These are phyloP conservation scores for Pyrrhia umbra DNA, from an alignment of 2,888 invertebrate species.

Conservation along the genomic window DNA sequence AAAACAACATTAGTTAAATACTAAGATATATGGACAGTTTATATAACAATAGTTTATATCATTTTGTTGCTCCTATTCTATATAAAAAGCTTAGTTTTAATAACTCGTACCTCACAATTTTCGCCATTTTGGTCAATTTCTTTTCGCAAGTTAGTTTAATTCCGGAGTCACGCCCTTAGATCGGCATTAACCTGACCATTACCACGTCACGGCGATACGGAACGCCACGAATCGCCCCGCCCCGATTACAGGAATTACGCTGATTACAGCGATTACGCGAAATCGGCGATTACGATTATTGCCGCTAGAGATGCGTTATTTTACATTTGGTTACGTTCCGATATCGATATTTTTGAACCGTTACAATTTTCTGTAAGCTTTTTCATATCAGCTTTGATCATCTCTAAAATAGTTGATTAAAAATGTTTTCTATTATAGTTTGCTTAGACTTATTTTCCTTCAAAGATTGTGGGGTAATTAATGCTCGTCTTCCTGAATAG, in stretches of 20 bases:
- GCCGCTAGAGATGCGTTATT: conserved; percentile 40
- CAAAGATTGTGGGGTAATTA: neutral
- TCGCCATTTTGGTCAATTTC: conserved; percentile 3
- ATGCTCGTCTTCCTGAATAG: neutral
- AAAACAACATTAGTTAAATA: too few relatives aligned
- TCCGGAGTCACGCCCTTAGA: conserved; percentile 18
- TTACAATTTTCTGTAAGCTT: neutral
- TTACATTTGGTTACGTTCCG: too few relatives aligned
- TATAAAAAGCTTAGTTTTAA: neutral
- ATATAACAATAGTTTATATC: too few relatives aligned
- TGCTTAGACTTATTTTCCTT: too few relatives aligned
- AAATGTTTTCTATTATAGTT: too few relatives aligned
- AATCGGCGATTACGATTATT: conserved; percentile 58
- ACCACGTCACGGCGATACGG: conserved; percentile 64
- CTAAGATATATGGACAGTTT: too few relatives aligned
- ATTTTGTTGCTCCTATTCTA: neutral
- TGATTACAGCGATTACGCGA: conserved; percentile 64
- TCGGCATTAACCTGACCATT: conserved; percentile 59
- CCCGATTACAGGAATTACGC: conserved; percentile 65
- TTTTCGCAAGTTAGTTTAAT: conserved; percentile 28
- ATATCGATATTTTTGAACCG: conserved; percentile 10
- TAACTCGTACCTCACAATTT: neutral
- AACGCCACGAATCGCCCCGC: conserved; percentile 56
- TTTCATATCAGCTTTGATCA: neutral
- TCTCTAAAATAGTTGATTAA: too few relatives aligned